A percentile compares a stretch with the other conserved stretches of the same genome.
These are phyloP conservation scores for Micropterix aruncella DNA, from an alignment of 2,888 invertebrate species.

Conservation along the genomic window DNA sequence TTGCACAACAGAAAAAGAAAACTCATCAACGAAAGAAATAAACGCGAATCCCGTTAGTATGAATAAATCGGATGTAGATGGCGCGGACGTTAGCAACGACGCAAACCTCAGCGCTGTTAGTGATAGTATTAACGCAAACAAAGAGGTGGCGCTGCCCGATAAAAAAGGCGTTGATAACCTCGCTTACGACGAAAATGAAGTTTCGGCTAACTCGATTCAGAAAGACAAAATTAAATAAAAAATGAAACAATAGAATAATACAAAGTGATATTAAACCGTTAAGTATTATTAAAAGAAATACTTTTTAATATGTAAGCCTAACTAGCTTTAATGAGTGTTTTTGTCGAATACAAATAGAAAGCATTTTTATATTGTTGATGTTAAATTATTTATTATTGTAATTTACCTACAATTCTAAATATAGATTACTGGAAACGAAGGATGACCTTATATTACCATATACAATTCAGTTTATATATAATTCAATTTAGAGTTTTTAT, in stretches of 20 bases:
- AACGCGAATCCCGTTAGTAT: neutral
- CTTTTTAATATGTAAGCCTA: neutral
- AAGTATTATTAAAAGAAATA: neutral
- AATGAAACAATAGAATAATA: neutral
- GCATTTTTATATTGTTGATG: no score
- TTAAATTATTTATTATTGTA: neutral
- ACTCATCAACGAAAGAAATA: slow-evolving; percentile 13
- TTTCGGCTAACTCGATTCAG: no score
- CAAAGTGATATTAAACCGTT: neutral
- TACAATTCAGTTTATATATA: no score
- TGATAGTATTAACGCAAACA: slow-evolving; percentile 8
- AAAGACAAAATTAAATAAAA: no score
- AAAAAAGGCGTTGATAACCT: slow-evolving; percentile 28
- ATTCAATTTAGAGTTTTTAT: no score
- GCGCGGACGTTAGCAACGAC: neutral
- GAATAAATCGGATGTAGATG: neutral
- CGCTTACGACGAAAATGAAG: slow-evolving; percentile 22
- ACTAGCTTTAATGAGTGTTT: no score
- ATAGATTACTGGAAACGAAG: no score
- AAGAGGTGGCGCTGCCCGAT: slow-evolving; percentile 27
- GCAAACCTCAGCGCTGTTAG: neutral
- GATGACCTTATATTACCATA: no score
- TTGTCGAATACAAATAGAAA: no score
- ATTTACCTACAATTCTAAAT: no score
- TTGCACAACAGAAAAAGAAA: slow-evolving; percentile 10